Evolutionary conservation across 1,140 invertebrate species (phyloP), one percentile per base, ranked within the genome.

Genomic region (Sarcophaga peregrina): DNA sequence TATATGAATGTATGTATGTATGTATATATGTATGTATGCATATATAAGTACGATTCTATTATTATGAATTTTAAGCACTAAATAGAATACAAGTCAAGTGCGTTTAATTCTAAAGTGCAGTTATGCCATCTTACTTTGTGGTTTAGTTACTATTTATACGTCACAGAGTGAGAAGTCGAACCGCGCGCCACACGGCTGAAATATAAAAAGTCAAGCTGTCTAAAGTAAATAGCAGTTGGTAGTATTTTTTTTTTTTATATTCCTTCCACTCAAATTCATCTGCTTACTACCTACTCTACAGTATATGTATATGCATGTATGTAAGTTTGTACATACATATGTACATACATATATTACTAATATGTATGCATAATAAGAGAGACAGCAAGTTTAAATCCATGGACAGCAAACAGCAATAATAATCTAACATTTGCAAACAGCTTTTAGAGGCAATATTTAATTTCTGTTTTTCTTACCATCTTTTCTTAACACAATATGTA

Each of bases 81-180:
- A 58, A 15, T 58, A 54, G 10, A 54, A 58, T 13, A 58, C n/a
- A 58, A 58, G 54, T 58, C 54, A 58, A 58, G 13, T 58, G 54
- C 54, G 54, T 58, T 58, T n/a, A 58, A 58, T 58, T 58, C 13
- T 7, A 58, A 58, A 58, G 54, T 58, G 54, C 54, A 58, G 54
- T 58, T 58, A 58, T 58, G 11, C 15, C 54, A 58, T 58, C 54
- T 58, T n/a, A 58, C 13, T 58, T 58, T 58, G 54, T 58, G 54
- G 54, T 58, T 37, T 37, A 37, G 25, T 37, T 37, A n/a, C n/a
- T n/a, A 37, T 37, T 37, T n/a, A 58, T 58, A 58, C n/a, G 54
- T 58, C n/a, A n/a, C 13, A 7, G 54, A 6, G 15, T 15, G 25
- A 37, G n/a, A n/a, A n/a, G 1, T 37, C 25, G 25, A 7, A 58